Evolutionary conservation across 2,888 invertebrate species (phyloP), one percentile per base, ranked within the genome.

Genomic region (Hedychridium roseum): DNA sequence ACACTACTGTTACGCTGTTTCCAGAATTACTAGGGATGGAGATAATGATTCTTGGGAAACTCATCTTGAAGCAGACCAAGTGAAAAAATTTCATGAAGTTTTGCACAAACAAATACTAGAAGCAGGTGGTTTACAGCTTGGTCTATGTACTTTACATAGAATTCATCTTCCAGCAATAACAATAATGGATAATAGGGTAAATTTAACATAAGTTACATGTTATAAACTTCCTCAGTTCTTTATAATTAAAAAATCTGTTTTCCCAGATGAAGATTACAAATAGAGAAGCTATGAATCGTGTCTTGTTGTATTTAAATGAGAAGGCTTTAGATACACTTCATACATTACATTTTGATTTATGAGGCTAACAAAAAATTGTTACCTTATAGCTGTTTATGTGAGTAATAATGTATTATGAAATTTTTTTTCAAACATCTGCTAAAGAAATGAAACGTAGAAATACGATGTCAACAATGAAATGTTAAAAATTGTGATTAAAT

Each of bases 241-340:
- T 2, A 2, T 15, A 16, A 23, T 23, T 6, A 23, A 23, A 23
- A 23, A 23, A 23, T 6, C 5, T 23, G 9, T 14, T 35, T 41
- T 69, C 72, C 26, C 57, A 76, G 74, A 68, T 79, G 49, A 76
- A 73, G 60, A 63, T 68, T 3, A 50, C 37, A 11, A 62, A 64
- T 16, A 6, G 48, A 7, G 63, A 70, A 3, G 55, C 65, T 2
- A 63, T 74, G 65, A 61, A 69, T 46, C 65, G 59, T 27, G 50
- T 75, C 32, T 48, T 79, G 20, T 59, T 63, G 21, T 77, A 71
- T 44, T 67, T 78, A 16, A 72, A 73, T 45, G 69, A 76, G 46
- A 74, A 69, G 56, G 69, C 74, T 16, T 27, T 71, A 17, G 61
- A 66, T 32, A 58, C 56, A 16, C 58, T 74, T 32, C 66, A 76